Conservation (phyloP, 2,113 vertebrate genomes). For the Passer domesticus region DNA sequence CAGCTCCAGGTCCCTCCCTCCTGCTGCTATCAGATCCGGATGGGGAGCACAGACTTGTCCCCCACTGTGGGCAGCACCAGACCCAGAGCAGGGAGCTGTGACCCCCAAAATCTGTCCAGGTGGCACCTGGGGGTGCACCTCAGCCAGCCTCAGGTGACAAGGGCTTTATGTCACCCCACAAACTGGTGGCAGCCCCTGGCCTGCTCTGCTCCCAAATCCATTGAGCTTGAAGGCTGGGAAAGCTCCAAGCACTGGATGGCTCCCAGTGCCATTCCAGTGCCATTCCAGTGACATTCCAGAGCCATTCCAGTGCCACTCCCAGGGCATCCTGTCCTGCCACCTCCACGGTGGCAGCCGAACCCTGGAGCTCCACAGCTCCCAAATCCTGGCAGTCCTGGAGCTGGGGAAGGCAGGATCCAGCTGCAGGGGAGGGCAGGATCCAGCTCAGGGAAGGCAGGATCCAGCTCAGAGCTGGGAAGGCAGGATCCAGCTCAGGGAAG, state of each 20-base stretch:
- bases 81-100: not conserved
- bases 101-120: not conserved
- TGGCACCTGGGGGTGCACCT: not conserved
- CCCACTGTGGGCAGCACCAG: accelerated
- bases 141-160: not conserved
- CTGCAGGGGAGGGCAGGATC: no score
- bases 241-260: accelerated
- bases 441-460: no score
- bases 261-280: not conserved
- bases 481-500: no score
- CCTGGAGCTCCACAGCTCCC: not conserved
- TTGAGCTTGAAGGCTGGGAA: not conserved
- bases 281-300: not conserved
- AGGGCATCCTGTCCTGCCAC: not conserved
- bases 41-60: accelerated
- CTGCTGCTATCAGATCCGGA: accelerated
- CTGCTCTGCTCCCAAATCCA: not conserved
- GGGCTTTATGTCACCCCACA: not conserved
- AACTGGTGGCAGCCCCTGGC: not conserved
- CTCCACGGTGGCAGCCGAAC: not conserved
- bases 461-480: no score
- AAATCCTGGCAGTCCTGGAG: accelerated
- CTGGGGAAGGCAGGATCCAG: not conserved
- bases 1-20: not conserved
- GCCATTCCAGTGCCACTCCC: not conserved